Evolutionary conservation across 2,797 vertebrate genomes (phyloP).

Genomic region (Pseudochirops corinnae): DNA sequence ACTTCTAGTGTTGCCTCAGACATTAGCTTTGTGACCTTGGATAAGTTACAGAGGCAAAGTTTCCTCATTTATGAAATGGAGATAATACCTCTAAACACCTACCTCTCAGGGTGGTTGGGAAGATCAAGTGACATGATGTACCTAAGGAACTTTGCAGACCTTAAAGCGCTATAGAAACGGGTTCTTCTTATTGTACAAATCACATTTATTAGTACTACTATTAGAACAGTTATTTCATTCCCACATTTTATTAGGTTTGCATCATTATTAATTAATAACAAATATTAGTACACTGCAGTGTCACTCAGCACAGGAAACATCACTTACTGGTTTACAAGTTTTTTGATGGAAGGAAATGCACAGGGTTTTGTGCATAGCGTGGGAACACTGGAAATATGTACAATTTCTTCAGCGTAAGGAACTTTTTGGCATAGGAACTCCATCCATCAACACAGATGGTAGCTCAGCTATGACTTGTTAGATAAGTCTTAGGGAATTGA

Average conservation of each 20-base stretch:
- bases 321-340: neutral
- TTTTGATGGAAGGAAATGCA: neutral
- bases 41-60: neutral
- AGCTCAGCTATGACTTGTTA: neutral
- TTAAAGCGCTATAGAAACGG: neutral
- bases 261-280: neutral
- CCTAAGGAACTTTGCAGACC: neutral
- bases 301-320: neutral
- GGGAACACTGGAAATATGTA: neutral
- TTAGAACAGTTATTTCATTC: neutral
- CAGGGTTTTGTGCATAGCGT: neutral
- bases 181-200: neutral
- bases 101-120: neutral
- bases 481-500: neutral
- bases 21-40: neutral
- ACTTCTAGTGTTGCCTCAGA: neutral
- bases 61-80: neutral
- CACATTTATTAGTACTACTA: neutral
- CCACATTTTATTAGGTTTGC: neutral
- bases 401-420: neutral
- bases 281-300: neutral
- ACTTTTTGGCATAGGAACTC: neutral
- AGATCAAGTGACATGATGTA: neutral
- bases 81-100: neutral
- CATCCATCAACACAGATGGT: neutral